A percentile compares a stretch with the other conserved stretches of the same genome.
Evolutionary conservation across 2,113 vertebrate genomes (phyloP).

Genomic region (Xenopus tropicalis): UCB_Xtro_10.0 CM004448.2:79574001-79574500

Average conservation of each 20-base stretch:
- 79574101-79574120: too few relatives aligned
- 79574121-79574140: too few relatives aligned
- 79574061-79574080: too few relatives aligned
- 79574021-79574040: too few relatives aligned
- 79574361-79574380: slow-evolving; percentile 12
- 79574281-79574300: slow-evolving; percentile 12
- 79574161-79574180: too few relatives aligned
- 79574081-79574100: too few relatives aligned
- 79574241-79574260: neutral
- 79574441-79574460: slow-evolving; percentile 27
- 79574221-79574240: neutral
- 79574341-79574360: slow-evolving; percentile 36
- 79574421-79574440: slow-evolving; percentile 4
- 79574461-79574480: neutral
- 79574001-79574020: too few relatives aligned
- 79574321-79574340: slow-evolving; percentile 9
- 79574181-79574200: neutral
- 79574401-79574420: neutral
- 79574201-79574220: neutral
- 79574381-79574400: slow-evolving; percentile 12
- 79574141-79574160: too few relatives aligned
- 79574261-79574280: slow-evolving; percentile 5
- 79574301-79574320: slow-evolving; percentile 9
- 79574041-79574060: too few relatives aligned
- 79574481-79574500: neutral